phyloP scores from a whole-genome alignment of 2,113 vertebrate genomes.

The Falcunculus frontatus region DNA sequence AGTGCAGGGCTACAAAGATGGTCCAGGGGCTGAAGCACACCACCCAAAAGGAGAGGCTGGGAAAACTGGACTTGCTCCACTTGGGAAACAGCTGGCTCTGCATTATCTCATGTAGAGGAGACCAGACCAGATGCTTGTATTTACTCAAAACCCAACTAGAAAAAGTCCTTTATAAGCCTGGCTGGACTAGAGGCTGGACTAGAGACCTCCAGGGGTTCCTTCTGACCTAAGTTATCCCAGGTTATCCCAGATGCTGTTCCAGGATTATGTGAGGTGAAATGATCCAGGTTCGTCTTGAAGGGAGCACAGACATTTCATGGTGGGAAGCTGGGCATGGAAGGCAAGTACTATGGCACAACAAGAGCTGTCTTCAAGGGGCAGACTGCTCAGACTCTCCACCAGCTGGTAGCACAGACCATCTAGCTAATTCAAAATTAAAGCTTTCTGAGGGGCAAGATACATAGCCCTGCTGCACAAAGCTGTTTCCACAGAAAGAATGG shows the following conservation, averaged over 20 bases:
- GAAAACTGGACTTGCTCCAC: background rate
- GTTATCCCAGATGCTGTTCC: background rate
- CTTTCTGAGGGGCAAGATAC: background rate
- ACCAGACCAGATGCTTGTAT: background rate
- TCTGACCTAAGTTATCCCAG: background rate
- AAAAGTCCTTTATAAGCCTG: background rate
- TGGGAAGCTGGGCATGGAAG: background rate
- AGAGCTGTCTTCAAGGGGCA: background rate
- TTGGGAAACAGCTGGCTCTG: background rate
- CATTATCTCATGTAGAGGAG: background rate
- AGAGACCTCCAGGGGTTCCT: background rate
- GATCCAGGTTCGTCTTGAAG: background rate
- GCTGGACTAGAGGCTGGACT: background rate
- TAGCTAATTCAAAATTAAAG: background rate
- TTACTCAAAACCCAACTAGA: background rate
- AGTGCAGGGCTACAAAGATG: rapidly evolving
- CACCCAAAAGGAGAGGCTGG: background rate
- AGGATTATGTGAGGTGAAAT: background rate
- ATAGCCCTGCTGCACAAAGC: background rate
- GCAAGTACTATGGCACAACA: background rate
- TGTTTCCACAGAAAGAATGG: background rate
- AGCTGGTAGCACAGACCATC: background rate
- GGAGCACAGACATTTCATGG: rapidly evolving
- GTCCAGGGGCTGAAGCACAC: background rate
- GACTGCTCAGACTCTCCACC: background rate